A percentile compares a stretch with the other conserved stretches of the same genome.
phyloP scores from a whole-genome alignment of 2,888 invertebrate genomes.

The Orchestes rusci region DNA sequence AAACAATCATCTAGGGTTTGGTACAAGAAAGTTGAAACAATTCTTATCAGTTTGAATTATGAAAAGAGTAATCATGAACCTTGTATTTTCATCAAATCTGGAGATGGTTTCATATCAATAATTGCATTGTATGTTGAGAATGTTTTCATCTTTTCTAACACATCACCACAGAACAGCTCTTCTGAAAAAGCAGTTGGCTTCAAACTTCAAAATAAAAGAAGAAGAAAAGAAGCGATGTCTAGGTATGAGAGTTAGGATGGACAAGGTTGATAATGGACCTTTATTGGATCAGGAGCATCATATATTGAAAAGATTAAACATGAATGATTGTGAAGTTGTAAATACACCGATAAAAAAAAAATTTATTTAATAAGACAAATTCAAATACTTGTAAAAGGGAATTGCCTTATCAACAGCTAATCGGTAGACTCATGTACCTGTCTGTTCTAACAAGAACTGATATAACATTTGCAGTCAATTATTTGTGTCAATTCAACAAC shows the following conservation, averaged over 20 bases:
- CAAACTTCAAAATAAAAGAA: too few relatives aligned
- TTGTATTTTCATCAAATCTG: conserved; percentile 3
- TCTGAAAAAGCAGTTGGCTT: conserved; percentile 3
- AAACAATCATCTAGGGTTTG: too few relatives aligned
- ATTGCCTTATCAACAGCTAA: background rate
- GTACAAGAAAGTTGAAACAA: conserved; percentile 2
- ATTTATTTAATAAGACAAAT: background rate
- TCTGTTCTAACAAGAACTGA: conserved; percentile 16
- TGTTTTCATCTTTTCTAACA: conserved; percentile 11
- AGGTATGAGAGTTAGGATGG: background rate
- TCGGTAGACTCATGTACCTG: conserved; percentile 13
- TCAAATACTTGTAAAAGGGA: background rate
- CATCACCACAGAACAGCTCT: background rate
- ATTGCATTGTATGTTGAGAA: conserved; percentile 10
- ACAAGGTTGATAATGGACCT: background rate
- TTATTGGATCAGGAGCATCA: conserved; percentile 1
- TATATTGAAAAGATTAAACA: conserved; percentile 5
- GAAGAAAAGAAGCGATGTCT: conserved; percentile 4
- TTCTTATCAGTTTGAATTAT: conserved; percentile 1
- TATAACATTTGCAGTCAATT: conserved; percentile 15
- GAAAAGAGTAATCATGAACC: conserved; percentile 12
- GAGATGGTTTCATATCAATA: background rate
- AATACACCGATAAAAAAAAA: conserved; percentile 1
- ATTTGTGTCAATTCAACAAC: conserved; percentile 22
- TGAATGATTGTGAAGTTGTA: conserved; percentile 1